Conservation (phyloP, 2,888 invertebrate species). For the Galerucella pusilla region DNA sequence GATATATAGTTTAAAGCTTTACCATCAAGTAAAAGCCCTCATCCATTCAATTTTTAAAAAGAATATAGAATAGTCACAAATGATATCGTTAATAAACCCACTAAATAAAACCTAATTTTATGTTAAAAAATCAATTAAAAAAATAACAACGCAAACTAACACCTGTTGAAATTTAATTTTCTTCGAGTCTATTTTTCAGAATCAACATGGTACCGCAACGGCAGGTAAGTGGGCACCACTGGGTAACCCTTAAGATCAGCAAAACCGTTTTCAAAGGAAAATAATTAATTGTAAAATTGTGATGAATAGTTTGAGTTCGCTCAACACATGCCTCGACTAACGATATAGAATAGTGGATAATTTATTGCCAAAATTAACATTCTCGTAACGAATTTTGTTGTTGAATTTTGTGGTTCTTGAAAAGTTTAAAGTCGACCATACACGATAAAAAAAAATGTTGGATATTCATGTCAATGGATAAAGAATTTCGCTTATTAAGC, state of each 20-base stretch:
- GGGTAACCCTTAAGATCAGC: slow-evolving; percentile 7
- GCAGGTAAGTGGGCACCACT: slow-evolving; percentile 10
- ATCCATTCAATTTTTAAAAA: no score
- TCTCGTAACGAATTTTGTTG: slow-evolving; percentile 11
- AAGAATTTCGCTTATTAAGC: no score
- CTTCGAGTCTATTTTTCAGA: slow-evolving; percentile 7
- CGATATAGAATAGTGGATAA: slow-evolving; percentile 10
- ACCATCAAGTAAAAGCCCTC: no score
- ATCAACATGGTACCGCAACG: slow-evolving; percentile 1
- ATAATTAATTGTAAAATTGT: slow-evolving; percentile 3
- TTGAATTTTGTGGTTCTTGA: neutral
- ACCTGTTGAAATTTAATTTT: slow-evolving; percentile 15
- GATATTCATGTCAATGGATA: neutral
- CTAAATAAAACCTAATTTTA: neutral
- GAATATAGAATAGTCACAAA: no score
- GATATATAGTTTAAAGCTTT: neutral
- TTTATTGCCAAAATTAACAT: slow-evolving; percentile 13
- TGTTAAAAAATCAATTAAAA: slow-evolving; percentile 9
- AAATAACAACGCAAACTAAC: neutral
- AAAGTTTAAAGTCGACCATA: neutral
- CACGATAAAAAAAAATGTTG: neutral
- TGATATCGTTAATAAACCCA: no score
- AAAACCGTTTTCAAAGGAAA: slow-evolving; percentile 9
- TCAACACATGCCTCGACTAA: slow-evolving; percentile 17
- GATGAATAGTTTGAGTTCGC: slow-evolving; percentile 12